A percentile compares a stretch with the other conserved stretches of the same genome.
These are phyloP conservation scores for Harpagifer antarcticus DNA, from an alignment of 2,797 vertebrate species.

Conservation along the genomic window DNA sequence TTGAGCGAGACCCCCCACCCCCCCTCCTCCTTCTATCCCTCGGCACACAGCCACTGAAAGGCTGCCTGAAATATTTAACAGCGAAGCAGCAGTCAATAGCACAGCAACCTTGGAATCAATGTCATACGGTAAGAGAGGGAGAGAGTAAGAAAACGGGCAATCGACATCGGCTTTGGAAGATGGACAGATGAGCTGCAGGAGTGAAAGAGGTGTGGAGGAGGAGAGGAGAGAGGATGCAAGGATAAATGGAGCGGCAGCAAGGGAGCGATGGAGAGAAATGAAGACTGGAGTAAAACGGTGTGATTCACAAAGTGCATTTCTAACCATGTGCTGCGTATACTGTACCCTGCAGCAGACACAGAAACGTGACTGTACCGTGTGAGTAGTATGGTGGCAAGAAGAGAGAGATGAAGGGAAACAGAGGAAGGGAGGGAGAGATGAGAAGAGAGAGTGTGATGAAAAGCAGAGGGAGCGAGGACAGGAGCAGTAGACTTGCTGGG, in stretches of 20 bases:
- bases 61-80: conserved; percentile 85
- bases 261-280: conserved; percentile 71
- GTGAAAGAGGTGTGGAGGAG: conserved; percentile 31
- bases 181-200: conserved; percentile 33
- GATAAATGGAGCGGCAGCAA: conserved; percentile 67
- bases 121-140: conserved; percentile 61
- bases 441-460: conserved; percentile 15
- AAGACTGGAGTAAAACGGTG: conserved; percentile 70
- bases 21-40: conserved; percentile 31
- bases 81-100: conserved; percentile 81
- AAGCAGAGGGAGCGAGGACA: conserved; percentile 21
- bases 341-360: conserved; percentile 71
- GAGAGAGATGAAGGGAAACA: conserved; percentile 1
- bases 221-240: conserved; percentile 29
- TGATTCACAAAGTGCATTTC: conserved; percentile 57
- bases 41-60: conserved; percentile 69
- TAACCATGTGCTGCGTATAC: conserved; percentile 75
- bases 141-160: conserved; percentile 18
- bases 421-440: neutral
- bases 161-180: conserved; percentile 17
- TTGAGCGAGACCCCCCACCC: conserved; percentile 34
- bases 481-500: conserved; percentile 16
- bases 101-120: conserved; percentile 84
- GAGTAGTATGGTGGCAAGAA: neutral
- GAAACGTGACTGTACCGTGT: conserved; percentile 65